Conservation (phyloP, 37 sponge, comb jelly and placozoan genomes). For the Lycopodina hypogea region DNA sequence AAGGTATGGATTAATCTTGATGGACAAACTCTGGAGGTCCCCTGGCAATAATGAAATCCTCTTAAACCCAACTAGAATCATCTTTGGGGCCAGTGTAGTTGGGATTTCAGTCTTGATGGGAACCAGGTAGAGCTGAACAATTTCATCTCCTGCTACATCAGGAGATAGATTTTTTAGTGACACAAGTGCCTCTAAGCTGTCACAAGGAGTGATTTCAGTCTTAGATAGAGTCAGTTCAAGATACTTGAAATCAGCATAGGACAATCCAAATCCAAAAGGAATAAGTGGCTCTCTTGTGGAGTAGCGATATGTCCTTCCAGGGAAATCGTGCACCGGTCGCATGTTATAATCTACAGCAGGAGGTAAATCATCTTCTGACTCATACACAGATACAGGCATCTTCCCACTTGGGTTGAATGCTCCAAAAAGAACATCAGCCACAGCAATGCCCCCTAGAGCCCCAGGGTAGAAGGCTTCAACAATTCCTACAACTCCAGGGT, state of each 20-base stretch:
- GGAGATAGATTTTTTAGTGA: conserved; percentile 40
- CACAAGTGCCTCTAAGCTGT: conserved; percentile 20
- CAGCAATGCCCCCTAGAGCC: too few relatives aligned
- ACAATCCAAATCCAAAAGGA: too few relatives aligned
- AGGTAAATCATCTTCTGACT: too few relatives aligned
- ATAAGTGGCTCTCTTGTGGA: too few relatives aligned
- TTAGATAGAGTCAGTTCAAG: conserved; percentile 19
- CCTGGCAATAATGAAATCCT: conserved; percentile 9
- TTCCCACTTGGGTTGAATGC: too few relatives aligned
- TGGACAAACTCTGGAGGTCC: not conserved
- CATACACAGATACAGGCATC: too few relatives aligned
- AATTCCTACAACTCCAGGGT: too few relatives aligned
- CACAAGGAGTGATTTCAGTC: conserved; percentile 1
- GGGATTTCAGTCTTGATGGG: too few relatives aligned
- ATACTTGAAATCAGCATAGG: too few relatives aligned
- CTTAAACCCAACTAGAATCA: conserved; percentile 53
- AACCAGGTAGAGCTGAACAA: conserved; percentile 53
- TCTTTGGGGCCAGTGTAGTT: conserved; percentile 1
- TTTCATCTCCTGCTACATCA: conserved; percentile 52
- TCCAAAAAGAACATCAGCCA: too few relatives aligned
- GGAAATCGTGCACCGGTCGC: conserved; percentile 23
- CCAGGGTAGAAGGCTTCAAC: too few relatives aligned
- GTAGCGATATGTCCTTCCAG: conserved; percentile 62
- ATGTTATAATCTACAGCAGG: conserved; percentile 37
- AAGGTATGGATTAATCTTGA: conserved; percentile 37